These are phyloP conservation scores for Amorpha juglandis DNA, from an alignment of 2,888 invertebrate genomes.

Conservation along the genomic window DNA sequence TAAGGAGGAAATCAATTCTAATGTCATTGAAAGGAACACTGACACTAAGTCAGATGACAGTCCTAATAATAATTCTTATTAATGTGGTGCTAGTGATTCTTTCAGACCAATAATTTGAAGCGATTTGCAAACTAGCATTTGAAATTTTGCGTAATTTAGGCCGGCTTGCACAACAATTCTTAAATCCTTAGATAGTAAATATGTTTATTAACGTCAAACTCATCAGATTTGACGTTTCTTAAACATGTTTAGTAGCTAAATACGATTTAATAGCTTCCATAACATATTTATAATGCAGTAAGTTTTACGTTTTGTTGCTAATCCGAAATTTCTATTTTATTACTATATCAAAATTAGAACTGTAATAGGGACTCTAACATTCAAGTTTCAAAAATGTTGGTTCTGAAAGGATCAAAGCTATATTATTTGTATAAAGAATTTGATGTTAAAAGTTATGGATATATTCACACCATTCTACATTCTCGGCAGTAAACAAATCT, in stretches of 20 bases:
- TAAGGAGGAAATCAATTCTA: conserved; percentile 76
- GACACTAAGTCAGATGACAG: conserved; percentile 66
- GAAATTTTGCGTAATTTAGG: neutral
- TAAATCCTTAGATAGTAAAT: too few relatives aligned
- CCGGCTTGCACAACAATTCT: too few relatives aligned
- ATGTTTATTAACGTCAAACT: too few relatives aligned
- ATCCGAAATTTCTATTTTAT: too few relatives aligned
- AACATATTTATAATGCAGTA: too few relatives aligned
- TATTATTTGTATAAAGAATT: neutral
- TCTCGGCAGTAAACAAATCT: neutral
- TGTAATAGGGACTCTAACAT: neutral
- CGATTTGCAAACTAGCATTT: conserved; percentile 6
- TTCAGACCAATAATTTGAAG: conserved; percentile 1
- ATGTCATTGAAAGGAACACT: conserved; percentile 63
- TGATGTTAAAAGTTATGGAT: neutral
- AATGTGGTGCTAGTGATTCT: conserved; percentile 34
- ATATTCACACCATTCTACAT: neutral
- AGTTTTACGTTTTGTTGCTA: too few relatives aligned
- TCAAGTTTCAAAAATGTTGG: neutral
- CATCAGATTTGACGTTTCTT: too few relatives aligned
- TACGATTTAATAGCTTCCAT: too few relatives aligned
- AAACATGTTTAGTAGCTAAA: too few relatives aligned
- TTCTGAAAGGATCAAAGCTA: conserved; percentile 2
- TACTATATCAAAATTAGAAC: neutral
- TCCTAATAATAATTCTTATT: conserved; percentile 78